These are phyloP conservation scores for Halcyon chelicuti DNA, from an alignment of 2,797 vertebrate species.

Conservation along the genomic window DNA sequence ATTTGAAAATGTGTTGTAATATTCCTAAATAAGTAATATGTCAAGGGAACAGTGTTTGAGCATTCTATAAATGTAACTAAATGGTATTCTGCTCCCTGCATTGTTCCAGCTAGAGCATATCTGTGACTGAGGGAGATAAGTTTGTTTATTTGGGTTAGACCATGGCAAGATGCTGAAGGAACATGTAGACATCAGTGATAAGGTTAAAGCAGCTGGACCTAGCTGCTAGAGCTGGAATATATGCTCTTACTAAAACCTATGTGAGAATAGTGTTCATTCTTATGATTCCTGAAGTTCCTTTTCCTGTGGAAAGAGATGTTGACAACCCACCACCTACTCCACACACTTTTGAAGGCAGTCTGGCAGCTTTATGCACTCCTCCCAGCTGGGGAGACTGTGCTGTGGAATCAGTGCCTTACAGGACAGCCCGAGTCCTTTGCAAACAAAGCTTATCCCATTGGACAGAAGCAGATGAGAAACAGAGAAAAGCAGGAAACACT, in stretches of 20 bases:
- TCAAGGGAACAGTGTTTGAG: not conserved
- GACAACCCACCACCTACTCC: not conserved
- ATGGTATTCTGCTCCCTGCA: not conserved
- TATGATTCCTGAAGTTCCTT: not conserved
- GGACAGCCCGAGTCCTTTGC: not conserved
- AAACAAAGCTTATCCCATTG: not conserved
- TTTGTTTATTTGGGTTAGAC: not conserved
- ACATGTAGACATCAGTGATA: not conserved
- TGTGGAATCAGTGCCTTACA: not conserved
- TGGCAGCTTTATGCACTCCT: not conserved
- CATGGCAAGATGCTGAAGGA: not conserved
- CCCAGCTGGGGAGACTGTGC: rapidly evolving
- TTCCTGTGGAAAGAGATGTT: not conserved
- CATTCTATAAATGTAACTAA: not conserved
- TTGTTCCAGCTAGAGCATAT: not conserved
- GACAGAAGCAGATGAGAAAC: not conserved
- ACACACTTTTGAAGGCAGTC: not conserved
- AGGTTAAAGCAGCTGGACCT: not conserved
- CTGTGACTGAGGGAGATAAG: not conserved
- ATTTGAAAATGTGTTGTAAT: not conserved
- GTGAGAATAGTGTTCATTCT: not conserved
- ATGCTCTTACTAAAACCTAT: not conserved
- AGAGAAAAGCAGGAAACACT: not conserved
- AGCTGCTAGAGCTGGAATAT: not conserved
- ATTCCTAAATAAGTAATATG: not conserved